Base-by-base conservation (phyloP, 2,797 vertebrate genomes). In the Myripristis jacobus region DNA sequence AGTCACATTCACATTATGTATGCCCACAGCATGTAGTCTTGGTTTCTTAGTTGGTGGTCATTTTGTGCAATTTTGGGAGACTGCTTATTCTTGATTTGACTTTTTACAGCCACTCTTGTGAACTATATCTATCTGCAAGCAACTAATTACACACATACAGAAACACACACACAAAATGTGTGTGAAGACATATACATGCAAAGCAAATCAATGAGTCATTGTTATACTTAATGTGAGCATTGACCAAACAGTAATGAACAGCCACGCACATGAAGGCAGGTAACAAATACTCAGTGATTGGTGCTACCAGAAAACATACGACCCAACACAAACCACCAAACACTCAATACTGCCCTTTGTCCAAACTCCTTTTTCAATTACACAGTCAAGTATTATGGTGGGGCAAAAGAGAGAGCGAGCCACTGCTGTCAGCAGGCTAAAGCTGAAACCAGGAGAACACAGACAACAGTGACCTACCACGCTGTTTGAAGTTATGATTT, bases 401-500 rank as follows among this genome's bases (percentile, higher is more conserved):
- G 51, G 31, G 34, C 0, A 52, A 70, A 29, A 46, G 48, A 61
- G 16, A 61, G 25, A 19, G 52, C 58, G 16, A 61, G 25, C 19
- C 38, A 2, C 22, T 25, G 36, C 41, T 67, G 64, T 70, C 63
- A 67, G 53, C 25, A 59, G 63, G 53, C 73, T 83, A 65, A 80
- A 79, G 72, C 77, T 71, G 73, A 70, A 84, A 85, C 76, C 73
- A 77, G 63, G 38, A 79, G 84, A 75, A 71, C 79, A 63, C 82
- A 73, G 58, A 54, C 81, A 85, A 83, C 66, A 18, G 68, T 77
- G 82, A 89, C 89, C 82, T 75, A 89, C 88, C 82, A 76, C 81
- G 18, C 68, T 70, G 73, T 88, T 86, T 92, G 80, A 87, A 91
- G 90, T 92, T 90, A 92, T 93, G 92, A 94, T 94, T 94, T 92